Base-by-base conservation (phyloP, 2,888 invertebrate species). In the Bimastos eiseni region DNA sequence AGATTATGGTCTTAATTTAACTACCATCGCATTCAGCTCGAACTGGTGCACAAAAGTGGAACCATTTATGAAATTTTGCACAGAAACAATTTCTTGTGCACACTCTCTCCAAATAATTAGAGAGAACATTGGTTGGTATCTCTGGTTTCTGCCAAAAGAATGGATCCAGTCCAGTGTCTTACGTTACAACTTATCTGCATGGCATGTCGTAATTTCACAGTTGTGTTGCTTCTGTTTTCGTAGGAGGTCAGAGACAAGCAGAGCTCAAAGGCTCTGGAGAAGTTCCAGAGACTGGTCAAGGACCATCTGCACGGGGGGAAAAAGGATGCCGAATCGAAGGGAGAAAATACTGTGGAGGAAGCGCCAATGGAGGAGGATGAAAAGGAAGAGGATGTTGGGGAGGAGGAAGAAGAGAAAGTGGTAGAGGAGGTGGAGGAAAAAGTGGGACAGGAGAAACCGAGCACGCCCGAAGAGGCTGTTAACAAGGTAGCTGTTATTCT, bases 201-300 rank as follows among this genome's bases (percentile, higher is more conserved):
- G 38, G 38, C 13, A 38, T 15, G 44, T 13, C 19, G 44, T 44
- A 19, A 44, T 44, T 44, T 44, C 24, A 30, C 5, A 55, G 2
- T 13, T 30, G 0, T 33, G 84, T 84, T 84, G 33, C 36, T 34
- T 6, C 36, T 36, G 36, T 84, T 84, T 84, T 36, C 33, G 17
- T 21, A 84, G 84, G 84, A 84, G 8, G 84, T 84, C 36, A 33
- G n/a, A 6, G 84, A 84, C 84, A 84, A 84, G 84, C 84, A 84
- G 15, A 84, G 84, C 36, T 84, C 36, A 34, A 84, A 36, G 36
- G 21, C 36, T 36, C n/a, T 84, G 8, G 84, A 84, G 36, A 84
- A 84, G 33, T 84, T 84, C 36, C 84, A 84, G 84, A 84, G 84
- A 15, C 21, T 36, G 84, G 15, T 84, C 21, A 84, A 84, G 36